A percentile compares a stretch with the other conserved stretches of the same genome.
Evolutionary conservation across 2,113 vertebrate genomes (phyloP).

Genomic region (Astur gentilis): DNA sequence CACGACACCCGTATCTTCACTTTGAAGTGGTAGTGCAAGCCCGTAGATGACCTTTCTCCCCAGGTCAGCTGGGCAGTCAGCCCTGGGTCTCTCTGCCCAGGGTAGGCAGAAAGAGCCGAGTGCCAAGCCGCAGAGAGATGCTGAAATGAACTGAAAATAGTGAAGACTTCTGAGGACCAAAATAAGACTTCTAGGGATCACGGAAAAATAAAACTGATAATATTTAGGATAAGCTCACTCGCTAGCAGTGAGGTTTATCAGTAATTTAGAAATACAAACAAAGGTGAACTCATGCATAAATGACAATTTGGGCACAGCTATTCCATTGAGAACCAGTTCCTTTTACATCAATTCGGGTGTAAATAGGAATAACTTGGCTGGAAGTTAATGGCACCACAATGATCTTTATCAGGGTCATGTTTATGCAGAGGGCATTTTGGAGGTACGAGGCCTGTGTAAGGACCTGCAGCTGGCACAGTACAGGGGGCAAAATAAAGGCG

Average conservation of each 20-base stretch:
- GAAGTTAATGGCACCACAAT: not conserved
- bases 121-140: not conserved
- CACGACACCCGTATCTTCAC: not conserved
- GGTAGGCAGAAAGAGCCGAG: not conserved
- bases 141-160: not conserved
- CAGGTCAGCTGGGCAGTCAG: not conserved
- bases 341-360: not conserved
- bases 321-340: not conserved
- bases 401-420: not conserved
- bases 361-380: not conserved
- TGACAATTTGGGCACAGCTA: not conserved
- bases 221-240: not conserved
- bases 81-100: not conserved
- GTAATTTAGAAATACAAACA: not conserved
- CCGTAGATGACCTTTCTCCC: rapidly evolving
- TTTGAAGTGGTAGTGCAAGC: not conserved
- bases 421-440: not conserved
- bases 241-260: not conserved
- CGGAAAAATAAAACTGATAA: not conserved
- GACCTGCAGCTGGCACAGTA: not conserved
- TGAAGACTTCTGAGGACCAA: not conserved
- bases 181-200: not conserved
- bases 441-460: not conserved
- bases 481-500: not conserved
- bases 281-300: not conserved